Base-by-base conservation (phyloP, 2,113 vertebrate species). In the Cacatua alba region DNA sequence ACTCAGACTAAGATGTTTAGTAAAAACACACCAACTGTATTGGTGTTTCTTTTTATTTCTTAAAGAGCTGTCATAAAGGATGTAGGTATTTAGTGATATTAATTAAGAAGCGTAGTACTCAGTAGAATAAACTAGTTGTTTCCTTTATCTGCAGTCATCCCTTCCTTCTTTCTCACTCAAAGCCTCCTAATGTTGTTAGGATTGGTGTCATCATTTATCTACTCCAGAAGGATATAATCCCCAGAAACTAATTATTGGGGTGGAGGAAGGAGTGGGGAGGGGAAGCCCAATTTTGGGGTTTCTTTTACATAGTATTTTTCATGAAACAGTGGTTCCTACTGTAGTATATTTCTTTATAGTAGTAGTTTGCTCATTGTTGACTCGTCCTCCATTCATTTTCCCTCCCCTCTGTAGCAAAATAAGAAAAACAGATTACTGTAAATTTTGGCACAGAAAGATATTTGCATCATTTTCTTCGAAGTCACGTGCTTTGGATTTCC, bases 391-490 rank as follows among this genome's bases (percentile, higher is more conserved):
- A 35, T 89, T 86, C 52, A 41, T 86, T 87, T 82, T 76, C 39
- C 91, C 91, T 95, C 35, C 55, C 41, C 52, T n/a, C 53, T n/a
- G 18, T 37, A 91, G 84, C 82, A 88, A 92, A 95, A 90, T 81
- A 94, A 93, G 88, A 95, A 95, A 98, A 98, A 97, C 90, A 97
- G 94, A 98, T 98, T 98, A 98, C 96, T 97, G 95, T 98, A 98
- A 98, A 98, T 97, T 98, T 97, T 98, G 98, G 98, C 98, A 97
- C 80, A 86, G 92, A 91, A 92, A 93, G 57, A 60, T 96, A 94
- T 98, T 98, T 98, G 95, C 98, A 98, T 98, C 98, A 98, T 97
- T 98, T 98, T 98, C 97, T 98, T 98, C 98, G 97, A 98, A 98
- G 97, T 98, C 98, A 98, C 53, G 14, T 98, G 98, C 93, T 97